Evolutionary conservation across 2,888 invertebrate species (phyloP), one percentile per base, ranked within the genome.

Genomic region (Acrocera orbiculus): DNA sequence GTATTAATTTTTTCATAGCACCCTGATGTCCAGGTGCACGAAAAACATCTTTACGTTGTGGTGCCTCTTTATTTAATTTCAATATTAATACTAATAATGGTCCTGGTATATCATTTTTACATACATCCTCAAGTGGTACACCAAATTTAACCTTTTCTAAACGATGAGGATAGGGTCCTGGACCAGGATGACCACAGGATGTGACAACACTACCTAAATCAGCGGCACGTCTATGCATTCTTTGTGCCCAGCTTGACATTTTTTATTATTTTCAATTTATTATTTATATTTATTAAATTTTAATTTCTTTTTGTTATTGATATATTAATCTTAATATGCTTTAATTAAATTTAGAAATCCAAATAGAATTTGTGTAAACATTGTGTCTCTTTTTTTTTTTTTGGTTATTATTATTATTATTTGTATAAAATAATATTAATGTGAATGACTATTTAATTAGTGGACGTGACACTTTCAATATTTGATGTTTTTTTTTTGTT

Each of bases 131-230:
- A 42, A 93, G 65, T 30, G 86, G 76, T 42, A 78, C 85, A 44
- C 92, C 92, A 63, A 93, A 93, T 63, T 90, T 92, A 32, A 93
- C 87, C 71, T 87, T 87, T 64, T 87, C 86, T 44, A 87, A 64
- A 52, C 85, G 69, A 47, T 85, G 67, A 8, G 83, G 82, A 56
- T 83, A 85, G 14, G 81, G 78, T 44, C 78, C 72, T 17, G 70
- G 62, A 43, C 76, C 75, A 16, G 83, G 81, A 63, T 86, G 86
- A 42, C 85, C 86, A 59, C 87, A 87, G 50, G 85, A 85, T 47
- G 86, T 85, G 50, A 87, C 86, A 53, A 85, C 86, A 63, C 79
- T 85, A 58, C 86, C 80, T 52, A 87, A 69, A 54, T 82, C 85
- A 61, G 85, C 85, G 51, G 86, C 87, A 63, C 86, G 74, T 55